Base-by-base conservation (phyloP, 2,113 vertebrate genomes). In the Ia io region DNA sequence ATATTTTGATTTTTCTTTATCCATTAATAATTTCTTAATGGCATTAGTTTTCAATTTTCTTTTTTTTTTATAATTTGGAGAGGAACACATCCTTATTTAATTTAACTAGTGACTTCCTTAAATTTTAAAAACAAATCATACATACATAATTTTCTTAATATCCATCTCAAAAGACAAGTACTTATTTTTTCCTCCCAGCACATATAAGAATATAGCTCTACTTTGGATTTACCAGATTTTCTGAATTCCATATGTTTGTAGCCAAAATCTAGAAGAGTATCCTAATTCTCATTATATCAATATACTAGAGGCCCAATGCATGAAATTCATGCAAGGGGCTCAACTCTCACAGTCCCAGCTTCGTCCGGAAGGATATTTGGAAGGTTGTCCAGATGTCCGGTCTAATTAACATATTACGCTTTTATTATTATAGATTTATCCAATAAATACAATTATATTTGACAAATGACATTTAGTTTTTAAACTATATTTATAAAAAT, bases 211-310 rank as follows among this genome's bases (percentile, higher is more conserved):
- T 78, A 70, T 56, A 35, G 40, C 25, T 90, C 4, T 49, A 5
- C 7, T 77, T 88, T 77, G 16, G 9, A 79, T 73, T 59, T 28
- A 92, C 32, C 11, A 74, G 4, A 92, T 85, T 89, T 94, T 85
- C 67, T 61, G 10, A 80, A 86, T 80, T 80, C 16, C 35, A 88
- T 22, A 67, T 59, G 3, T 90, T 78, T 73, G 51, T 9, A 69
- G 70, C 16, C 49, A 9, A 77, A 56, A 13, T 49, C 18, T 83
- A 40, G 9, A 56, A 91, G 12, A 12, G 4, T 65, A 40, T 13
- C 28, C 37, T 69, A 84, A 40, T 44, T 69, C 40, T 89, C 18
- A 32, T 65, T n/a, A 7, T 63, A 40, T 53, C 74, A 16, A 8
- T 44, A 28, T 85, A 42, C 56, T 23, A 59, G 22, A 25, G 20